A percentile compares a stretch with the other conserved stretches of the same genome.
Conservation (phyloP, 2,797 vertebrate genomes). For the Halcyon chelicuti region DNA sequence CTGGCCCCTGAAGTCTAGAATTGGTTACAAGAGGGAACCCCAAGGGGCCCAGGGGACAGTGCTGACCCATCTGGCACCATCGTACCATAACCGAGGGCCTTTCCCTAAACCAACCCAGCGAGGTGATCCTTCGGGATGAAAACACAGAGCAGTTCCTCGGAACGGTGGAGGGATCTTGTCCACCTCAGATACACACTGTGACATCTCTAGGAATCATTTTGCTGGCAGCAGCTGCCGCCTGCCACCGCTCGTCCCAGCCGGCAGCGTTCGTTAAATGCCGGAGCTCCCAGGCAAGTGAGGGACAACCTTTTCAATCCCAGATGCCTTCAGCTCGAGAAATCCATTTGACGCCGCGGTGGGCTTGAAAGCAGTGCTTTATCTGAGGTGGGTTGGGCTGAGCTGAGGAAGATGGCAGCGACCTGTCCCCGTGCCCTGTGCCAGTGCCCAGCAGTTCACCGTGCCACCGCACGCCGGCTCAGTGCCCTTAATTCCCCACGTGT, state of each 20-base stretch:
- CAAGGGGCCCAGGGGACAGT: background rate
- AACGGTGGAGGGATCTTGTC: background rate
- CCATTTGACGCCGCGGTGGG: rapidly evolving
- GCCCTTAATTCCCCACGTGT: background rate
- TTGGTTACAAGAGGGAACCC: background rate
- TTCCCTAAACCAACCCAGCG: background rate
- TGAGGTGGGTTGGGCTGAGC: background rate
- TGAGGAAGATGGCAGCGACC: background rate
- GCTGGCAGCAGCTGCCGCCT: background rate
- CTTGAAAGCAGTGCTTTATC: rapidly evolving
- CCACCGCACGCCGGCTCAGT: rapidly evolving
- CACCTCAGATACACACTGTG: rapidly evolving
- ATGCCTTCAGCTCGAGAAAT: background rate
- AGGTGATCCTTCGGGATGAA: background rate
- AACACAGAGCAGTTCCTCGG: background rate
- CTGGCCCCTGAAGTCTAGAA: background rate
- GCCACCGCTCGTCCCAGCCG: rapidly evolving
- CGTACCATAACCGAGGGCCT: rapidly evolving
- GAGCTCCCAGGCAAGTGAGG: background rate
- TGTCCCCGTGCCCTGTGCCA: background rate
- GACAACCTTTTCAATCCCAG: rapidly evolving
- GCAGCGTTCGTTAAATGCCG: rapidly evolving
- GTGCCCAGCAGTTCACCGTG: background rate
- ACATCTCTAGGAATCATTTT: background rate
- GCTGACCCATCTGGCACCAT: background rate